Evolutionary conservation across 2,888 invertebrate genomes (phyloP).

Genomic region (Ephialtes manifestator): DNA sequence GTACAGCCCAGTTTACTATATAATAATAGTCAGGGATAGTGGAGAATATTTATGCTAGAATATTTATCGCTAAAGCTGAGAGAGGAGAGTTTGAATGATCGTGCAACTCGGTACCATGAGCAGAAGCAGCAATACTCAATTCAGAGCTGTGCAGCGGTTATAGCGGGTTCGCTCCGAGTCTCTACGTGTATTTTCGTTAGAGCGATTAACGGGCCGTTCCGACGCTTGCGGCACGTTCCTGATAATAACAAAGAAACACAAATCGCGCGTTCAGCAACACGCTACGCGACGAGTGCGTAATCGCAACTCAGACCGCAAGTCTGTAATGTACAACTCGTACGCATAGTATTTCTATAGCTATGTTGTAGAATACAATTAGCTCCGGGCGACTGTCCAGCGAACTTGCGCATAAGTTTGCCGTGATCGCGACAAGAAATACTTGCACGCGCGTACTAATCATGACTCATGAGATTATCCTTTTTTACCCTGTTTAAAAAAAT

Average conservation of each 20-base stretch:
- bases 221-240: slow-evolving; percentile 70
- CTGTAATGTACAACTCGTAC: neutral
- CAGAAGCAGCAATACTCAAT: slow-evolving; percentile 24
- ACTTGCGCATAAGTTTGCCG: slow-evolving; percentile 17
- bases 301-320: slow-evolving; percentile 30
- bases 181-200: slow-evolving; percentile 68
- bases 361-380: slow-evolving; percentile 42
- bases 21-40: no score
- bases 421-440: slow-evolving; percentile 40
- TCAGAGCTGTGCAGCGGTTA: neutral
- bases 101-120: slow-evolving; percentile 60
- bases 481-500: neutral
- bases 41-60: neutral
- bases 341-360: slow-evolving; percentile 11
- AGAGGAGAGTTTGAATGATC: slow-evolving; percentile 29
- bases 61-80: neutral
- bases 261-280: slow-evolving; percentile 51
- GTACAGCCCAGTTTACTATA: neutral
- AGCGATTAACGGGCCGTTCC: slow-evolving; percentile 70
- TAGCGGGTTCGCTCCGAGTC: slow-evolving; percentile 6
- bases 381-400: slow-evolving; percentile 32
- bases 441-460: slow-evolving; percentile 28
- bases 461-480: neutral
- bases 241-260: slow-evolving; percentile 72
- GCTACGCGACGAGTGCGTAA: slow-evolving; percentile 52